Base-by-base conservation (phyloP, 2,888 invertebrate species). In the Tupiocoris notatus region DNA sequence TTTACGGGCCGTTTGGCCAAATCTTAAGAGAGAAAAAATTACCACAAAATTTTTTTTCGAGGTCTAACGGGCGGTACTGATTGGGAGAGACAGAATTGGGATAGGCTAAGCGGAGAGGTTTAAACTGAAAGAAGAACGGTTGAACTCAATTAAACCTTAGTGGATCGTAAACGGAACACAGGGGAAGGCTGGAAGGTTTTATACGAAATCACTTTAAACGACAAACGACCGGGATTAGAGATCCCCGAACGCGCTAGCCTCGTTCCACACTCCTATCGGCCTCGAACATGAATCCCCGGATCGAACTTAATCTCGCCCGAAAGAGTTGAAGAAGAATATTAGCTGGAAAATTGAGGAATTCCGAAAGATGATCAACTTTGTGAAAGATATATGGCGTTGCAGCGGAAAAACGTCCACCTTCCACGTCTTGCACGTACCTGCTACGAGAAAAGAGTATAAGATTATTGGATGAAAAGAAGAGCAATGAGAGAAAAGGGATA, bases 141-240 rank as follows among this genome's bases (percentile, higher is more conserved):
- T 63, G 54, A 73, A 73, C 63, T 73, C 39, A 73, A 73, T 73
- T 73, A 73, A 63, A 21, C 61, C 21, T 23, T 17, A 23, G 59
- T 12, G 39, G 39, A 39, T 39, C 39, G 39, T 39, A 12, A 39
- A 12, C 39, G 3, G 39, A 39, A 39, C 39, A 39, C 39, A 2
- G 6, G 2, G 12, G 54, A 57, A 23, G 18, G 73, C 62, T 63
- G 61, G 63, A 73, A 62, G 73, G 73, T 73, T 62, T 73, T 73
- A 73, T 63, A 62, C 62, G 73, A 54, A 73, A 73, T 73, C 63
- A 63, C 62, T 73, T 73, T 73, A 73, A 62, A 73, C 73, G 73
- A 73, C 62, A 73, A 73, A 73, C 73, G 73, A 63, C 73, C 62
- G 3, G 73, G 73, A 73, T 73, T 73, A 62, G 62, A 39, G 73